Percentiles rank a stretch among this genome's conserved stretches.
phyloP scores from a whole-genome alignment of 1,140 invertebrate species.

The Tigriopus japonicus region DNA sequence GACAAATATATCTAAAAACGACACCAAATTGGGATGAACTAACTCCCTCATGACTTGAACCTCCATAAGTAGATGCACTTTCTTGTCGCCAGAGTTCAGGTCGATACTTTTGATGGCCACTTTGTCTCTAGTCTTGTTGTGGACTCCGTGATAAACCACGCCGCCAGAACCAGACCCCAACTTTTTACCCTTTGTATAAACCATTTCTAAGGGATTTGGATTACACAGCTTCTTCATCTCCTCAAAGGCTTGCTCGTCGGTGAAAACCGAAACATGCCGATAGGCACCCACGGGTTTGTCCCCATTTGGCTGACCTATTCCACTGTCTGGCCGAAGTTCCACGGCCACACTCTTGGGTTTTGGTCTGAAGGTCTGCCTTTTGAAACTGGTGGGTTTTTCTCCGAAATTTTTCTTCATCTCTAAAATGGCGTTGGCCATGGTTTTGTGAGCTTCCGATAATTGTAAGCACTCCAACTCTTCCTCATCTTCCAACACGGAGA shows the following conservation, averaged over 20 bases:
- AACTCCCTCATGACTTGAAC: conserved; percentile 99
- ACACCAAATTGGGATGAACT: conserved; percentile 97
- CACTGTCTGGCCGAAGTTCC: background rate
- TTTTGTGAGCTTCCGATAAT: too few relatives aligned
- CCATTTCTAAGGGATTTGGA: background rate
- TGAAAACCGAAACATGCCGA: background rate
- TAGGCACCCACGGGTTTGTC: background rate
- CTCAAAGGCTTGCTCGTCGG: background rate
- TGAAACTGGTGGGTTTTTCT: background rate
- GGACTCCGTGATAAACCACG: conserved; percentile 97
- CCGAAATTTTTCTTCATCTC: conserved; percentile 1
- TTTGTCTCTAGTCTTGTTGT: conserved; percentile 89
- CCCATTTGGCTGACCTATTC: background rate
- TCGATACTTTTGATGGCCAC: conserved; percentile 99
- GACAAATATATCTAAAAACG: conserved; percentile 94
- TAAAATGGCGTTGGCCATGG: background rate
- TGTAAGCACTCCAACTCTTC: too few relatives aligned
- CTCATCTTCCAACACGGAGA: too few relatives aligned
- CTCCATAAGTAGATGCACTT: conserved; percentile 92
- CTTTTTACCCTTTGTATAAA: background rate
- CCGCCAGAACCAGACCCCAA: conserved; percentile 30
- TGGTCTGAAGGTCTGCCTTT: background rate
- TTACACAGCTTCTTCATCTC: conserved; percentile 2
- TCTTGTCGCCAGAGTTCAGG: conserved; percentile 91
- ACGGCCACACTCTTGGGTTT: background rate